phyloP scores from a whole-genome alignment of 2,888 invertebrate genomes.

The Drosophila eohydei region DNA sequence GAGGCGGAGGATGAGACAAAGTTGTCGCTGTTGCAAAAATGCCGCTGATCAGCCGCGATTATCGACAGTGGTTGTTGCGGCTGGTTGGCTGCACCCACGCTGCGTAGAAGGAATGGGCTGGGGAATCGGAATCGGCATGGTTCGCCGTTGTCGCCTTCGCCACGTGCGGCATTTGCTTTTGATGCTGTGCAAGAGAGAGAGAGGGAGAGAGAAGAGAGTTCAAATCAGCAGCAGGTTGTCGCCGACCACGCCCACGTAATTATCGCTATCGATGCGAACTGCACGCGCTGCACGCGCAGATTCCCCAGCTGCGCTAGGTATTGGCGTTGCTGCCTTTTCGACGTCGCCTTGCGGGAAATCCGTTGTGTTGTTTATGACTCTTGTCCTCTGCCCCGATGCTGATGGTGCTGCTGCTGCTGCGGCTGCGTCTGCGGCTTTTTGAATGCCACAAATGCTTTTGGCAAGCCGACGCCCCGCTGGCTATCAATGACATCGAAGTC shows the following conservation, averaged over 20 bases:
- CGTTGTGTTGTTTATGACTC: slow-evolving; percentile 57
- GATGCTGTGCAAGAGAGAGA: slow-evolving; percentile 43
- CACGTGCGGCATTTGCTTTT: slow-evolving; percentile 72
- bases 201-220: background rate
- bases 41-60: slow-evolving; percentile 72
- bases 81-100: slow-evolving; percentile 59
- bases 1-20: slow-evolving; percentile 32
- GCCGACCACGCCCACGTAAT: slow-evolving; percentile 71
- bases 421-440: slow-evolving; percentile 38
- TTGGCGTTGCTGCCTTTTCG: slow-evolving; percentile 39
- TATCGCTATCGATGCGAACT: slow-evolving; percentile 66
- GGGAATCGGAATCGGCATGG: slow-evolving; percentile 14
- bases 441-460: slow-evolving; percentile 56
- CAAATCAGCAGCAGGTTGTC: slow-evolving; percentile 40
- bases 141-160: slow-evolving; percentile 39
- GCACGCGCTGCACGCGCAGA: slow-evolving; percentile 34
- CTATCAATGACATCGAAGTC: slow-evolving; percentile 37
- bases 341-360: slow-evolving; percentile 54
- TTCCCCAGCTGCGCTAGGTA: slow-evolving; percentile 13
- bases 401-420: slow-evolving; percentile 30
- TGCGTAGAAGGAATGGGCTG: slow-evolving; percentile 8
- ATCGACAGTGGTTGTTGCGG: slow-evolving; percentile 55
- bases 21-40: slow-evolving; percentile 60
- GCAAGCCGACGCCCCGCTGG: slow-evolving; percentile 40
- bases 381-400: slow-evolving; percentile 6